Conservation (phyloP, 2,113 vertebrate species). For the Peromyscus californicus region DNA sequence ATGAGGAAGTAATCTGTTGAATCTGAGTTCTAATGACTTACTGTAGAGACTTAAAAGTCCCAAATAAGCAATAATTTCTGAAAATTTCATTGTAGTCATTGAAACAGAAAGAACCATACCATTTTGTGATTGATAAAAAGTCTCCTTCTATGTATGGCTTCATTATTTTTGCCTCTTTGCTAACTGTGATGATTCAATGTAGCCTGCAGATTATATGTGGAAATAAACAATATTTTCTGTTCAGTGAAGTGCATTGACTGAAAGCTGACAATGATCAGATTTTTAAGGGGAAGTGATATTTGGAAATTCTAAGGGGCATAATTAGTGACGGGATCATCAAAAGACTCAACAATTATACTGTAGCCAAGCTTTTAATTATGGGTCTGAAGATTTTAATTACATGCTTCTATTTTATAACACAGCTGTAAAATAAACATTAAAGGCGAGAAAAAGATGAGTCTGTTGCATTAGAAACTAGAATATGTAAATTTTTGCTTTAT, state of each 20-base stretch:
- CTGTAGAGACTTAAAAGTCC: background rate
- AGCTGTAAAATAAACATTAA: slow-evolving; percentile 84
- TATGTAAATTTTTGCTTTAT: slow-evolving; percentile 66
- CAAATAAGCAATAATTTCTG: background rate
- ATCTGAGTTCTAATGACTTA: slow-evolving; percentile 2
- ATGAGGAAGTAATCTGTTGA: background rate
- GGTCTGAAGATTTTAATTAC: slow-evolving; percentile 86
- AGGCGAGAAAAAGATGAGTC: slow-evolving; percentile 62
- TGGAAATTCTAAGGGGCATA: slow-evolving; percentile 76
- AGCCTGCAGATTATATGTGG: background rate
- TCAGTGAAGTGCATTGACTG: slow-evolving; percentile 11
- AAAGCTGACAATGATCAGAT: slow-evolving; percentile 50
- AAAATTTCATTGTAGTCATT: background rate
- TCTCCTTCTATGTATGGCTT: background rate
- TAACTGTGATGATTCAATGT: slow-evolving; percentile 27
- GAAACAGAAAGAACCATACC: background rate
- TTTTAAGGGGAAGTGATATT: slow-evolving; percentile 73
- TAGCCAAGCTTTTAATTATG: slow-evolving; percentile 83
- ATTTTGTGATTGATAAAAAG: background rate
- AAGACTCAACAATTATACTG: slow-evolving; percentile 81
- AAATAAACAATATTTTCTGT: background rate
- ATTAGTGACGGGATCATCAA: slow-evolving; percentile 76
- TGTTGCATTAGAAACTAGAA: slow-evolving; percentile 64
- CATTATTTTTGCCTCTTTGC: slow-evolving; percentile 7
- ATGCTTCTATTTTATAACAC: slow-evolving; percentile 79